These are phyloP conservation scores for Distichodus sexfasciatus DNA, from an alignment of 2,797 vertebrate genomes.

Conservation along the genomic window DNA sequence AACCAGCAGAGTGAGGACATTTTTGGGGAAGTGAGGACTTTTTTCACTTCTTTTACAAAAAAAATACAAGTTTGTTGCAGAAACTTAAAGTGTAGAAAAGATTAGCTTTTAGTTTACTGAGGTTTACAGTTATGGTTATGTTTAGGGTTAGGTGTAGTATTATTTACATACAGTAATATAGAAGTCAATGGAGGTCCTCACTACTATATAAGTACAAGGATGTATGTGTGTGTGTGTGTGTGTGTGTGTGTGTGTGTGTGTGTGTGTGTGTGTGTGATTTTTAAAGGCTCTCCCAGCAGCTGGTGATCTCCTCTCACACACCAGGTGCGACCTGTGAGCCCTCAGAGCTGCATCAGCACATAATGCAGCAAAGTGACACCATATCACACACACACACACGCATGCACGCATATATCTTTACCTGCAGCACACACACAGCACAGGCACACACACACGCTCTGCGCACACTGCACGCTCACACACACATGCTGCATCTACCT, in stretches of 20 bases:
- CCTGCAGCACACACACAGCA: conserved; percentile 20
- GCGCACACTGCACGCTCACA: conserved; percentile 6
- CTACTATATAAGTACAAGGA: too few species aligned
- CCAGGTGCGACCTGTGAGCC: conserved; percentile 72
- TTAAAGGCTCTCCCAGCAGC: conserved; percentile 74
- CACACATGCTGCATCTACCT: too few species aligned
- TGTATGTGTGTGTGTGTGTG: conserved; percentile 28
- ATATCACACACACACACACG: conserved; percentile 5
- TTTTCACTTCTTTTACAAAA: too few species aligned
- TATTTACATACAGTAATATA: too few species aligned
- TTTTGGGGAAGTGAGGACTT: too few species aligned
- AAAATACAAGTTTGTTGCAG: too few species aligned
- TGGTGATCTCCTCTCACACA: conserved; percentile 60
- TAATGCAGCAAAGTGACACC: conserved; percentile 51
- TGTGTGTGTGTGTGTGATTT: conserved; percentile 63
- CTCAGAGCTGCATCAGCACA: conserved; percentile 70
- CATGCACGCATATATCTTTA: conserved; percentile 29
- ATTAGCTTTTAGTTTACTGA: too few species aligned
- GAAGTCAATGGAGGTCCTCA: too few species aligned
- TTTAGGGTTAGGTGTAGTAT: too few species aligned
- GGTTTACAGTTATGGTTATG: too few species aligned
- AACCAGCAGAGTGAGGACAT: too few species aligned
- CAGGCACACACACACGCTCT: conserved; percentile 31
- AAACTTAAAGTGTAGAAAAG: too few species aligned
- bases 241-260: conserved; percentile 13